A percentile compares a stretch with the other conserved stretches of the same genome.
These are phyloP conservation scores for Meta bourneti DNA, from an alignment of 2,888 invertebrate species.

Conservation along the genomic window DNA sequence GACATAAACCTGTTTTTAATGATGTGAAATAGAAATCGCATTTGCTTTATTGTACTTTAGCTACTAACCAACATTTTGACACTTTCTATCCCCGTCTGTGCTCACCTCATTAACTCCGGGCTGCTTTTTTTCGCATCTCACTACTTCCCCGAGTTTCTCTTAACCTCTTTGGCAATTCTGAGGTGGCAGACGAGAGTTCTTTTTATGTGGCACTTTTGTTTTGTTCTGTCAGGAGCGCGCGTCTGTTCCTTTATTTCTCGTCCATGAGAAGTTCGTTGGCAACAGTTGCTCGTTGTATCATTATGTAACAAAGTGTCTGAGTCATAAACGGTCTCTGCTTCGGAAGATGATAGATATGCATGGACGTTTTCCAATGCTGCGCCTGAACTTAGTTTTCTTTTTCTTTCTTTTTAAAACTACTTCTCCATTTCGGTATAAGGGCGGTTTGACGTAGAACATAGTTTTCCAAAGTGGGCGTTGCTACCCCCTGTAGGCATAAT, in stretches of 20 bases:
- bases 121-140: not conserved
- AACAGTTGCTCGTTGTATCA: not conserved
- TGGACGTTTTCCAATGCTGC: not conserved
- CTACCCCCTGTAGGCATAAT: too few relatives aligned
- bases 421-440: not conserved
- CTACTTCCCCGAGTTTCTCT: not conserved
- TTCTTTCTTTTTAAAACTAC: not conserved
- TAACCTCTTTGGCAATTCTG: too few relatives aligned
- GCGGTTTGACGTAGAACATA: too few relatives aligned
- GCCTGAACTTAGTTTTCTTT: not conserved
- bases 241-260: not conserved
- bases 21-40: slow-evolving; percentile 23
- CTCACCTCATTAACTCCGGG: slow-evolving; percentile 36
- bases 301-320: not conserved
- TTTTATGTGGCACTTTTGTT: not conserved
- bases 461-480: too few relatives aligned
- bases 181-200: not conserved
- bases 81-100: slow-evolving; percentile 1
- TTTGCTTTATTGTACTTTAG: slow-evolving; percentile 2
- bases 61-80: slow-evolving; percentile 53
- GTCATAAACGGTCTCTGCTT: not conserved
- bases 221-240: not conserved
- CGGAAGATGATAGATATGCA: not conserved
- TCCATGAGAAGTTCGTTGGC: not conserved
- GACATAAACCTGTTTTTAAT: slow-evolving; percentile 28